A percentile compares a stretch with the other conserved stretches of the same genome.
Evolutionary conservation across 2,113 vertebrate genomes (phyloP).

Genomic region (Rafetus swinhoei): DNA sequence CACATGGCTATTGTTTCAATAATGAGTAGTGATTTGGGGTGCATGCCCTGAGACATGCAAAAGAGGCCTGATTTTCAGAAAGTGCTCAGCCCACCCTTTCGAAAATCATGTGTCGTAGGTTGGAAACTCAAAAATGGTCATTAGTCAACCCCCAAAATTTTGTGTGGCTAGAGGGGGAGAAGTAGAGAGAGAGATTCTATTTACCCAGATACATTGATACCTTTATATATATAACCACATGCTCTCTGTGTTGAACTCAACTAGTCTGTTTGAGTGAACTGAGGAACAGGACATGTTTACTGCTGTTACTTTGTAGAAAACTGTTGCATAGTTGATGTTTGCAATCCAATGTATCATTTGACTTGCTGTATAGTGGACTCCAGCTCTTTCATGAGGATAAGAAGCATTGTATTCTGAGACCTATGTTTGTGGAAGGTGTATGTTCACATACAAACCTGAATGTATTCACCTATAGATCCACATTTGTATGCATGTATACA

Average conservation of each 20-base stretch:
- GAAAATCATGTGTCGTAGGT: neutral
- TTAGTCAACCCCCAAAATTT: neutral
- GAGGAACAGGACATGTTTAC: neutral
- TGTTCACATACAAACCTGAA: neutral
- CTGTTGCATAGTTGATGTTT: neutral
- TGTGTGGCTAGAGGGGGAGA: neutral
- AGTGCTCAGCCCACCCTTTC: neutral
- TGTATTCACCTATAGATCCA: neutral
- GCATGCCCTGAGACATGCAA: neutral
- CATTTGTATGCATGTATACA: neutral
- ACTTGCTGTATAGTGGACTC: neutral
- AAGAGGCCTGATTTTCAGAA: neutral
- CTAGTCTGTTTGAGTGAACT: neutral
- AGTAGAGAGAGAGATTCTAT: neutral
- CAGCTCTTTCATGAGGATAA: rapidly evolving
- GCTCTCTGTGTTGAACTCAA: neutral
- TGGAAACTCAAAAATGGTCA: neutral
- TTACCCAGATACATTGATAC: neutral
- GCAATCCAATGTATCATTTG: neutral
- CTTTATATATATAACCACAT: neutral
- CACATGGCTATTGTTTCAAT: neutral
- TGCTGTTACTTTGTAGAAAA: neutral
- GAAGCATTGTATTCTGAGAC: neutral
- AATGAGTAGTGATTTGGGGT: neutral
- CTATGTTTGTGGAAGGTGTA: neutral